Evolutionary conservation across 2,797 vertebrate species (phyloP).

Genomic region (Crocodylus rhombifer): DNA sequence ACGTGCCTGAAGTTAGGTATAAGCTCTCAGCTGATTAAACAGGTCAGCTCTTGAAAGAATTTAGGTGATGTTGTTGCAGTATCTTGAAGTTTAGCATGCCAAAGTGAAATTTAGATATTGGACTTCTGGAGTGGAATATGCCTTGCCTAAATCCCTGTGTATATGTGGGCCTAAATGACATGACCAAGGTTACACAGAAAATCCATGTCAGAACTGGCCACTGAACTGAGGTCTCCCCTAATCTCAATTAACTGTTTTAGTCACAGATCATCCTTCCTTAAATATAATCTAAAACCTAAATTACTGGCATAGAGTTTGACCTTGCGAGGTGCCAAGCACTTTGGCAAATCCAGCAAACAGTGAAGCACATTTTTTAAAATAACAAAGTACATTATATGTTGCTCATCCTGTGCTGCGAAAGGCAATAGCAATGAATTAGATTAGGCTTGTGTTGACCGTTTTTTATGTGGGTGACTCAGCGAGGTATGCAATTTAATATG

Average conservation of each 20-base stretch:
- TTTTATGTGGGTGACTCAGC: background rate
- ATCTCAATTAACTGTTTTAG: background rate
- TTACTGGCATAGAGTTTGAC: background rate
- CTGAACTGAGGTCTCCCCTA: background rate
- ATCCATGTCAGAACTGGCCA: background rate
- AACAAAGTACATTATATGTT: background rate
- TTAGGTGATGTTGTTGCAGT: too few species aligned
- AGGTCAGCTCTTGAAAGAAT: too few species aligned
- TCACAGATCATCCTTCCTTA: background rate
- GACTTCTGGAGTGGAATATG: too few species aligned
- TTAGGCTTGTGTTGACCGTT: background rate
- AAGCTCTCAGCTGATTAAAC: too few species aligned
- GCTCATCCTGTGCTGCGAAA: background rate
- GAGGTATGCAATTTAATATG: rapidly evolving
- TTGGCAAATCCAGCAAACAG: background rate
- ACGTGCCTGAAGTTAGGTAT: too few species aligned
- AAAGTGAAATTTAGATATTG: too few species aligned
- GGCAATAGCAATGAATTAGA: background rate
- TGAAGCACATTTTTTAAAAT: background rate
- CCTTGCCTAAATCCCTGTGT: too few species aligned
- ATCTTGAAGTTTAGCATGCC: too few species aligned
- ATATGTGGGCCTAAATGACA: background rate
- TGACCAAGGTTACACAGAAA: background rate
- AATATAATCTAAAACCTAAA: background rate
- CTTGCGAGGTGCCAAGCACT: too few species aligned